Evolutionary conservation across 2,113 vertebrate genomes (phyloP), one percentile per base, ranked within the genome.

Genomic region (Bos indicus): DNA sequence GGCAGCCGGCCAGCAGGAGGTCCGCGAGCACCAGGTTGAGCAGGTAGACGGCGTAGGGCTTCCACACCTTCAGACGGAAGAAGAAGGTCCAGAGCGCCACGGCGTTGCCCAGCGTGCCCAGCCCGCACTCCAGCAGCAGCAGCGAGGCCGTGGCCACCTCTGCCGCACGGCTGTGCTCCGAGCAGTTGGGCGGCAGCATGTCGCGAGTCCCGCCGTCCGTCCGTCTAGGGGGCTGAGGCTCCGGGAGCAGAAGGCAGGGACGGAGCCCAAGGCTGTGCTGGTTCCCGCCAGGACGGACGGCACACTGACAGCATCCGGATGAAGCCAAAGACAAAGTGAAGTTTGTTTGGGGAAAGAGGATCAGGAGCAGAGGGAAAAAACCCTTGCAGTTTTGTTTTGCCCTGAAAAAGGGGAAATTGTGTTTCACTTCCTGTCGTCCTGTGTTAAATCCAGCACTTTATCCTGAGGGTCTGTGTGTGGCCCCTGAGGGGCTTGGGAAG

Each of bases 61-160:
- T 99, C 98, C 98, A 99, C 28, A 97, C 98, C 95, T 97, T 98
- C 96, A 98, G 52, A 51, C 94, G 94, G 96, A 98, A 98, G 93
- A 94, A 97, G 97, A 99, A 98, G 23, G 98, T 97, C 98, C 98
- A 98, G 0, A 98, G 98, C 5, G 98, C 98, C 19, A 98, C 82
- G 5, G 97, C 97, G 12, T 99, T 99, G 40, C 98, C 98, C 51
- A 97, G 48, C 8, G 98, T 36, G 60, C 99, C 98, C 80, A 99
- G 64, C 2, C 91, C 3, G 67, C 98, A 98, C 97, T 98, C 98
- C 5, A 81, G 67, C 7, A 84, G 7, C 88, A 98, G 71, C 60
- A 97, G 48, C 6, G 4, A 7, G 8, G 81, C 95, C 60, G 25
- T 30, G 0, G 51, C 33, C 7, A 2, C 54, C 71, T 94, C 94